A percentile compares a stretch with the other conserved stretches of the same genome.
Conservation (phyloP, 2,797 vertebrate species). For the Myotis planiceps region DNA sequence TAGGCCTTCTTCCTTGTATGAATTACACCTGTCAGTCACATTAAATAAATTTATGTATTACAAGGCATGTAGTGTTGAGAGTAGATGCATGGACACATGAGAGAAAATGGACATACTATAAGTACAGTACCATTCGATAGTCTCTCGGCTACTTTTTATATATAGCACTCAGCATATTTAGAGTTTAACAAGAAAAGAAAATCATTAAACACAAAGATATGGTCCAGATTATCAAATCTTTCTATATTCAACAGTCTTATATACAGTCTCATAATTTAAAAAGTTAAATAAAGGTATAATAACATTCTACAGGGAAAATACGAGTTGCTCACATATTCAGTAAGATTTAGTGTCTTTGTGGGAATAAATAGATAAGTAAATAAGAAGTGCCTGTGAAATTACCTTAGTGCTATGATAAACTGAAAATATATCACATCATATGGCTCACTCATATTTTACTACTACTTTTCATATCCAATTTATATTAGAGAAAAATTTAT, state of each 20-base stretch:
- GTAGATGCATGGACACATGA: neutral
- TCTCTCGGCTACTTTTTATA: neutral
- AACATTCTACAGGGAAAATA: conserved; percentile 23
- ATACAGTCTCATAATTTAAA: neutral
- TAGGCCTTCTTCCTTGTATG: neutral
- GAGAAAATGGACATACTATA: neutral
- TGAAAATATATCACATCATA: conserved; percentile 14
- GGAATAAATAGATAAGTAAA: neutral
- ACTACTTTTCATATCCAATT: conserved; percentile 8
- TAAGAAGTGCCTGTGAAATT: neutral
- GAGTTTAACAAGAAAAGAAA: neutral
- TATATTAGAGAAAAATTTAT: neutral
- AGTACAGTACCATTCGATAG: neutral
- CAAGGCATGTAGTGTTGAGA: neutral
- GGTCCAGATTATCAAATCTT: conserved; percentile 12
- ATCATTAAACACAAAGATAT: conserved; percentile 18
- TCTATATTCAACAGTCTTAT: neutral
- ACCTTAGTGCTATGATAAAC: neutral
- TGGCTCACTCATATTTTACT: conserved; percentile 5
- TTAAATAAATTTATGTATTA: neutral
- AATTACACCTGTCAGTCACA: neutral
- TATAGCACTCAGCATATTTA: neutral
- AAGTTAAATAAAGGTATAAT: neutral
- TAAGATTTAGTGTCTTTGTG: neutral
- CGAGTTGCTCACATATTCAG: neutral